Percentiles rank a stretch among this genome's conserved stretches.
Evolutionary conservation across 2,888 invertebrate species (phyloP).

Genomic region (Harpalus rubripes): DNA sequence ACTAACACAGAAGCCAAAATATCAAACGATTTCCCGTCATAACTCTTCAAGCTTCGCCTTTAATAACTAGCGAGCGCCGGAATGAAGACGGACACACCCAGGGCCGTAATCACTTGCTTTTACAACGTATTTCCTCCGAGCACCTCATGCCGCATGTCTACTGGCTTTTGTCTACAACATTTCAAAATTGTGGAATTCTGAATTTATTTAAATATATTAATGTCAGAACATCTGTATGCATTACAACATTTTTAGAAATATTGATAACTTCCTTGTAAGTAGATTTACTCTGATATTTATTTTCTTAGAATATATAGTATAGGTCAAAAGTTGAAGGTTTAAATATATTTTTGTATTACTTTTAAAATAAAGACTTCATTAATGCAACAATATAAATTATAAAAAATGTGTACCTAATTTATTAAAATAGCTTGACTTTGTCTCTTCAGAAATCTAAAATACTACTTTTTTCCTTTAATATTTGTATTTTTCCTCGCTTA

Average conservation of each 20-base stretch:
- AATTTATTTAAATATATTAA: neutral
- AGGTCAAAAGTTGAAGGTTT: too few relatives aligned
- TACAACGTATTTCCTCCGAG: neutral
- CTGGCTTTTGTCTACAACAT: neutral
- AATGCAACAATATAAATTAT: too few relatives aligned
- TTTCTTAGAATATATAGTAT: too few relatives aligned
- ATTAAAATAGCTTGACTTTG: too few relatives aligned
- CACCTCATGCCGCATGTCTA: neutral
- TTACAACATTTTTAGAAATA: neutral
- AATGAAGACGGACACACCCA: constrained; percentile 20
- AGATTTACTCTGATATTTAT: neutral
- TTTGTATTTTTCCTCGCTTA: too few relatives aligned
- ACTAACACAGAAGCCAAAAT: constrained; percentile 66
- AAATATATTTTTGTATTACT: too few relatives aligned
- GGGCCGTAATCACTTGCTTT: constrained; percentile 13
- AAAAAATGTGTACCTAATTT: too few relatives aligned
- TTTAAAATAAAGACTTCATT: too few relatives aligned
- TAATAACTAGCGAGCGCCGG: constrained; percentile 19
- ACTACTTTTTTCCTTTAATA: too few relatives aligned
- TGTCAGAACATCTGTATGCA: neutral
- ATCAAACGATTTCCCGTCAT: constrained; percentile 65
- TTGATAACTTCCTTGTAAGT: neutral
- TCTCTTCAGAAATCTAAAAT: too few relatives aligned
- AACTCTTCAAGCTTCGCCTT: constrained; percentile 53
- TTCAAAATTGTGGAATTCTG: neutral